These are phyloP conservation scores for Pipra filicauda DNA, from an alignment of 2,113 vertebrate species.

Conservation along the genomic window DNA sequence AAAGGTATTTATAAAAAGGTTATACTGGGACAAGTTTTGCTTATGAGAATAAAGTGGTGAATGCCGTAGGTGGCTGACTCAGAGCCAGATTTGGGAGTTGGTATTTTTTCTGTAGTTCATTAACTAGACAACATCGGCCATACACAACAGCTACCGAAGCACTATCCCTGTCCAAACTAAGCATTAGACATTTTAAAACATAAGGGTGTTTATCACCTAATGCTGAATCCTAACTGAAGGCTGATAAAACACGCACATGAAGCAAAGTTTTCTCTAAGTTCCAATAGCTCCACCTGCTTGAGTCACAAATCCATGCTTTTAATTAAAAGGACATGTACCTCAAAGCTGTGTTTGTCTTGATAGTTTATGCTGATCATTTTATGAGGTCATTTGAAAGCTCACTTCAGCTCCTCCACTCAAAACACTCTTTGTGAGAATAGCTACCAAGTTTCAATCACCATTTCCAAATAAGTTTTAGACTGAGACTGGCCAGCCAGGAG, in stretches of 20 bases:
- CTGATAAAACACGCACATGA: not conserved
- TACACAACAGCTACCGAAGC: not conserved
- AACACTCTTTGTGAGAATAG: not conserved
- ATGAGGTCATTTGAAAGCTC: not conserved
- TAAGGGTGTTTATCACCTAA: not conserved
- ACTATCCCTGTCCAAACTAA: not conserved
- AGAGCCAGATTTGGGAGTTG: not conserved
- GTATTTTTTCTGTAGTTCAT: not conserved
- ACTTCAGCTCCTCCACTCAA: not conserved
- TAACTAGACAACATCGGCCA: not conserved
- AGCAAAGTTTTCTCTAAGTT: not conserved
- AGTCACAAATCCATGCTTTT: not conserved
- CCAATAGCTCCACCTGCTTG: not conserved
- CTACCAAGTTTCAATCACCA: not conserved
- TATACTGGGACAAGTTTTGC: not conserved
- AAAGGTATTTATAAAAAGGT: not conserved
- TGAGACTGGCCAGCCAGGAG: not conserved
- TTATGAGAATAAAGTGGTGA: not conserved
- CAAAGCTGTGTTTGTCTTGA: not conserved
- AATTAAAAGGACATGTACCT: not conserved
- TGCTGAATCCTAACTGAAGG: not conserved
- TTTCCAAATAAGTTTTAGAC: not conserved
- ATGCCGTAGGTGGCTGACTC: not conserved
- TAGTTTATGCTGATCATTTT: not conserved
- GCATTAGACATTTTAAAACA: not conserved